Evolutionary conservation across 2,888 invertebrate species (phyloP).

Genomic region (Pyrocoelia pectoralis): DNA sequence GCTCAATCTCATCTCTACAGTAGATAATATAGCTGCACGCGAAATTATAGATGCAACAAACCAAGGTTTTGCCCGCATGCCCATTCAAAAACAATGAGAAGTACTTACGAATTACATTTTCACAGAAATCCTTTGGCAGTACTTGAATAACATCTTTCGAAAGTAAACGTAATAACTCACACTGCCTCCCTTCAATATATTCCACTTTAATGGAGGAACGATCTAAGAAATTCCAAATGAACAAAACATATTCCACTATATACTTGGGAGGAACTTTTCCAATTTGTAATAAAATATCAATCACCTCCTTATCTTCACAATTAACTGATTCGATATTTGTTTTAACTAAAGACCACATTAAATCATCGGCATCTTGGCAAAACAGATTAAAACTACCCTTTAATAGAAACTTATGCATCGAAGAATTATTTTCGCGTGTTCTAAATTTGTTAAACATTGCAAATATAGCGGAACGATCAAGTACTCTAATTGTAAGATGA

Average conservation of each 20-base stretch:
- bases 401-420: conserved; percentile 18
- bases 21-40: conserved; percentile 14
- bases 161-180: neutral
- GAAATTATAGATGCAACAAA: neutral
- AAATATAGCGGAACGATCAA: neutral
- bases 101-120: neutral
- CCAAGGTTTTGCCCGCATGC: neutral
- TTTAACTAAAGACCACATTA: conserved; percentile 16
- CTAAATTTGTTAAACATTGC: conserved; percentile 8
- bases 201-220: neutral
- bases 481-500: conserved; percentile 11
- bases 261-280: neutral
- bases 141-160: neutral
- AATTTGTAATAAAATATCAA: neutral
- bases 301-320: neutral
- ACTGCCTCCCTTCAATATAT: neutral
- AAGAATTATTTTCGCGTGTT: conserved; percentile 8
- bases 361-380: conserved; percentile 15
- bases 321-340: neutral
- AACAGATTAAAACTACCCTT: conserved; percentile 19
- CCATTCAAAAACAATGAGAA: neutral
- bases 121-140: neutral
- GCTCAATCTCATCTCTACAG: conserved; percentile 2
- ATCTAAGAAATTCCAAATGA: conserved; percentile 7
- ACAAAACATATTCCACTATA: conserved; percentile 6